Evolutionary conservation across 2,888 invertebrate genomes (phyloP).

Genomic region (Rotaria sp.): DNA sequence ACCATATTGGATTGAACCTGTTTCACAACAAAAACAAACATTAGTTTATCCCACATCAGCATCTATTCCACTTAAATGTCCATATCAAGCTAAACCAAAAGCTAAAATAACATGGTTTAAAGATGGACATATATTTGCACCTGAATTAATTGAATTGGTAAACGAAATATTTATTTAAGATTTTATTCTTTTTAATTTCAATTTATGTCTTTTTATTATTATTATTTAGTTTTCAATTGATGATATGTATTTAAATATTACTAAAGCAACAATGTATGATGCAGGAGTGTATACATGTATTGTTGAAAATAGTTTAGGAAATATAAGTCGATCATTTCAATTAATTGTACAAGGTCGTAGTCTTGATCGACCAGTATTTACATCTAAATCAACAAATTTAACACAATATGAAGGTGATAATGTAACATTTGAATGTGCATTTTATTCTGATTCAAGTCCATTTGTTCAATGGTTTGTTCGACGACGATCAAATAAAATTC

Average conservation of each 20-base stretch:
- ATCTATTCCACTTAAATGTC: background rate
- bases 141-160: background rate
- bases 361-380: slow-evolving; percentile 32
- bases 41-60: slow-evolving; percentile 25
- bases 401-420: slow-evolving; percentile 39
- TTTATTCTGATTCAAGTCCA: slow-evolving; percentile 15
- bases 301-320: slow-evolving; percentile 18
- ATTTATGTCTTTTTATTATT: background rate
- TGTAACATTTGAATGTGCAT: slow-evolving; percentile 29
- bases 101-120: slow-evolving; percentile 10
- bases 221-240: background rate
- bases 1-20: slow-evolving; percentile 23
- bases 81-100: background rate
- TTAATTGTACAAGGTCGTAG: slow-evolving; percentile 19
- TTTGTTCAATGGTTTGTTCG: slow-evolving; percentile 19
- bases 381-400: slow-evolving; percentile 28
- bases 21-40: slow-evolving; percentile 22
- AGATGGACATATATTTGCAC: slow-evolving; percentile 11
- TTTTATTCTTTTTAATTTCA: background rate
- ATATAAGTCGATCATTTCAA: slow-evolving; percentile 28
- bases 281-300: slow-evolving; percentile 5
- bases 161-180: background rate
- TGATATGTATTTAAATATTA: background rate
- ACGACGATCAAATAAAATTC: background rate
- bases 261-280: slow-evolving; percentile 26